Evolutionary conservation across 2,888 invertebrate species (phyloP).

Genomic region (Mesoligia furuncula): DNA sequence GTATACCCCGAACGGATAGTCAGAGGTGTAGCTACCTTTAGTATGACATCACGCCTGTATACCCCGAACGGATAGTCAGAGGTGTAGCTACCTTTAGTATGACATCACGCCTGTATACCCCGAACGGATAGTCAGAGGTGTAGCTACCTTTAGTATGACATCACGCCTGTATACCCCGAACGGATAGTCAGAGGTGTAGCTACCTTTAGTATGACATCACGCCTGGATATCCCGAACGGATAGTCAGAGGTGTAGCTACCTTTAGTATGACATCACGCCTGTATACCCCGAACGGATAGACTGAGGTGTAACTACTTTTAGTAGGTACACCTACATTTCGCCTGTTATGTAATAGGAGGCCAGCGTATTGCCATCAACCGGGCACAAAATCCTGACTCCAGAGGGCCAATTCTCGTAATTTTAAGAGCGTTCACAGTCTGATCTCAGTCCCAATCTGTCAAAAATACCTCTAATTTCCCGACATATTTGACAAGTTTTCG

Average conservation of each 20-base stretch:
- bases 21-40: background rate
- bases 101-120: background rate
- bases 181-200: background rate
- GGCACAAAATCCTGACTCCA: background rate
- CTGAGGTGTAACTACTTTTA: background rate
- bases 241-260: background rate
- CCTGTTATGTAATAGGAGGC: background rate
- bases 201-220: background rate
- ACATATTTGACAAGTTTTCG: no score
- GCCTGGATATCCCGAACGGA: background rate
- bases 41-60: background rate
- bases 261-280: background rate
- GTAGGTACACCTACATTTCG: background rate
- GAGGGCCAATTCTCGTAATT: no score
- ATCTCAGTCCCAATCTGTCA: no score
- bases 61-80: background rate
- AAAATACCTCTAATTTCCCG: no score
- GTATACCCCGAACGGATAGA: background rate
- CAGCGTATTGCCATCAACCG: background rate
- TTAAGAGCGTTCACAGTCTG: no score
- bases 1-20: background rate
- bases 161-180: background rate
- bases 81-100: background rate
- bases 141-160: background rate
- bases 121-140: background rate